Base-by-base conservation (phyloP, 2,797 vertebrate genomes). In the Tadarida brasiliensis region DNA sequence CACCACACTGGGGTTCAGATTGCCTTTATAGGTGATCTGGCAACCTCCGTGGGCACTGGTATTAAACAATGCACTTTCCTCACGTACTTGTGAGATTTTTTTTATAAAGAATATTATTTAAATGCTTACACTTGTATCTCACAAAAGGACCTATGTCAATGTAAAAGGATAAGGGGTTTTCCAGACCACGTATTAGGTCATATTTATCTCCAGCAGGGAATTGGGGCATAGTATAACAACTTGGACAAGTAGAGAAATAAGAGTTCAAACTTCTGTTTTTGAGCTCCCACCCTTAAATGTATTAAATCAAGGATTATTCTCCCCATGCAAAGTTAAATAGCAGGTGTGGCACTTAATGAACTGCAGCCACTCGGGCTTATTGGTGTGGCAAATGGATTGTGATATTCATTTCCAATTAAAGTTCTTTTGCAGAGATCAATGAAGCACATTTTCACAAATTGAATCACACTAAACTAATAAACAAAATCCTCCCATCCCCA, bases 401-500 rank as follows among this genome's bases (percentile, higher is more conserved):
- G 97, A 98, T 98, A 98, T 98, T 98, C 97, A 97, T 98, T 98
- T 98, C 98, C 98, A 99, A 98, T 99, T 98, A 98, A 98, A 98
- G 97, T 98, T 98, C 98, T 98, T 98, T 96, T 97, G 97, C 98
- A 98, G 98, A 98, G 98, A 98, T 98, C 98, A 98, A 96, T 98
- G 98, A 98, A 98, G 98, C 98, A 99, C 95, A 96, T 90, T 96
- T 97, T 97, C 95, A 97, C 97, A 99, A 98, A 98, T 97, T 98
- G 98, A 98, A 99, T 97, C 98, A 98, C 97, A 82, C 96, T 94
- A 97, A 98, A 98, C 97, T 98, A 98, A 98, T 98, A 99, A 98
- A 98, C 98, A 98, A 98, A 98, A 98, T 97, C 97, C 96, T 98
- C 97, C 97, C 97, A 98, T 95, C 87, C 91, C 82, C 92, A 90